phyloP scores from a whole-genome alignment of 2,888 invertebrate genomes.

The Stenurella melanura region DNA sequence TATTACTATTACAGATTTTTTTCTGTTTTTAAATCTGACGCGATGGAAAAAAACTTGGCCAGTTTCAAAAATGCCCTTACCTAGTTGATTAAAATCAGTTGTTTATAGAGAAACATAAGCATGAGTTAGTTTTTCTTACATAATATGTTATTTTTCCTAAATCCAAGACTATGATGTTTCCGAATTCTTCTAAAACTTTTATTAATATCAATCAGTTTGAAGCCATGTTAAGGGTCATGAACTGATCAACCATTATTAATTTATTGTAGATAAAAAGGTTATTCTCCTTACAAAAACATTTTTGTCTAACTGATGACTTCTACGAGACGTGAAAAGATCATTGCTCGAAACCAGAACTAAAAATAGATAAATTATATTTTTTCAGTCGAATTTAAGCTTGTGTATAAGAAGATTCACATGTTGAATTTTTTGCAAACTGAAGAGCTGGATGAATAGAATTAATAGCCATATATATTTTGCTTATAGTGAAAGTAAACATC shows the following conservation, averaged over 20 bases:
- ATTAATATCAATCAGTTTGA: too few relatives aligned
- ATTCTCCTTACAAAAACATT: not conserved
- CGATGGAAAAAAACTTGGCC: too few relatives aligned
- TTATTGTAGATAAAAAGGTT: not conserved
- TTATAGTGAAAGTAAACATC: constrained; percentile 22
- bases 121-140: too few relatives aligned
- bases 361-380: not conserved
- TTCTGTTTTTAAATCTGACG: too few relatives aligned
- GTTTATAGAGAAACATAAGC: too few relatives aligned
- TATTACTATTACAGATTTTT: too few relatives aligned
- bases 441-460: not conserved
- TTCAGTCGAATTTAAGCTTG: not conserved
- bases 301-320: not conserved
- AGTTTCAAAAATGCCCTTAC: too few relatives aligned
- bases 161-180: too few relatives aligned
- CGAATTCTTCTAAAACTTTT: too few relatives aligned
- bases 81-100: too few relatives aligned
- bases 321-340: not conserved
- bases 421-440: not conserved
- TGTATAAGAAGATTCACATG: not conserved
- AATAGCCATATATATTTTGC: not conserved
- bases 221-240: not conserved
- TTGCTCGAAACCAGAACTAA: not conserved
- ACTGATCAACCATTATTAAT: not conserved
- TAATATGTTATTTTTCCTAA: too few relatives aligned